Conservation (phyloP, 1,140 invertebrate species). For the Amyelois transitella region DNA sequence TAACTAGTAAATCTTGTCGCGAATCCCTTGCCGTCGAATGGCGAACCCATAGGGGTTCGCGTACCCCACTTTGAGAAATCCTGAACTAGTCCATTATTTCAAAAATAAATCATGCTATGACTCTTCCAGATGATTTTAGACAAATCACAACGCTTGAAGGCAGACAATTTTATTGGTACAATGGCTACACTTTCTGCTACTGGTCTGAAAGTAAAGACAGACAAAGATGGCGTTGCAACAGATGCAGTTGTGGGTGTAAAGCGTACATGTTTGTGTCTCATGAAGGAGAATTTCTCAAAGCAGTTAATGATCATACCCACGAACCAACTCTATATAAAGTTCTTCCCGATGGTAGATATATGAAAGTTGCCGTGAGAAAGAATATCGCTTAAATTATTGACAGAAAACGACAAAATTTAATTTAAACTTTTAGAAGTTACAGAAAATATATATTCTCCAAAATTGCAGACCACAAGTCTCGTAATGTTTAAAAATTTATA, state of each 20-base stretch:
- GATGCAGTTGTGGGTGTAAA: constrained; percentile 22
- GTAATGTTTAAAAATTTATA: no score
- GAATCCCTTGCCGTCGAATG: no score
- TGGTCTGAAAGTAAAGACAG: constrained; percentile 8
- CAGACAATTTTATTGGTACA: constrained; percentile 4
- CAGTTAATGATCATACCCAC: constrained; percentile 16
- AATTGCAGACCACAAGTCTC: no score
- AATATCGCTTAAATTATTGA: no score
- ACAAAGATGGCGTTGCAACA: constrained; percentile 15
- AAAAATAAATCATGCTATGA: not conserved
- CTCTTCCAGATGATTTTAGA: not conserved
- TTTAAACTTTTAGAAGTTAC: no score
- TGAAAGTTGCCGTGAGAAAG: no score
- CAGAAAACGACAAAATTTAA: no score
- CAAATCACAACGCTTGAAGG: not conserved
- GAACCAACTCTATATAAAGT: constrained; percentile 4
- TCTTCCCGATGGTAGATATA: not conserved
- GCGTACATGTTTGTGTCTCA: constrained; percentile 19
- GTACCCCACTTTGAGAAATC: no score
- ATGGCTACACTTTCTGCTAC: constrained; percentile 19
- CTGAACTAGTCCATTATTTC: no score
- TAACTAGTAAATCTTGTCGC: no score
- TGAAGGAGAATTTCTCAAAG: constrained; percentile 7
- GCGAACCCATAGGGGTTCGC: no score
- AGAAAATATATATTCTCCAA: no score